These are phyloP conservation scores for Tinea trinotella DNA, from an alignment of 2,888 invertebrate genomes.

Conservation along the genomic window DNA sequence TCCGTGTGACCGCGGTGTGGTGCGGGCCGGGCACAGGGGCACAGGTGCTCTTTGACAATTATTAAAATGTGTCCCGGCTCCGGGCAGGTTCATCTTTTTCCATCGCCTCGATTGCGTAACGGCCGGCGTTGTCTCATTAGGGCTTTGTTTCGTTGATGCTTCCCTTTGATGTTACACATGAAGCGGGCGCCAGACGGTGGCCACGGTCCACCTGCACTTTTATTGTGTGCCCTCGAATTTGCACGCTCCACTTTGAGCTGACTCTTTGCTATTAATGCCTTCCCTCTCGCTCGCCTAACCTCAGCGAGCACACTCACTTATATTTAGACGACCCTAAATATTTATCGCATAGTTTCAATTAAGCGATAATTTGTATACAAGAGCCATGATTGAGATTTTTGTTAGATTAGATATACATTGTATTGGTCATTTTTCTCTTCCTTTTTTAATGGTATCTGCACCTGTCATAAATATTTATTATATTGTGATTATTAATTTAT, in stretches of 20 bases:
- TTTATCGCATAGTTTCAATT: not conserved
- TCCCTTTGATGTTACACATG: constrained; percentile 54
- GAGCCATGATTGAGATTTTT: too few relatives aligned
- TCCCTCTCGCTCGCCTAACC: constrained; percentile 11
- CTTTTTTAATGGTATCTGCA: too few relatives aligned
- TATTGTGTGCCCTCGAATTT: constrained; percentile 62
- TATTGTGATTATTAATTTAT: too few relatives aligned
- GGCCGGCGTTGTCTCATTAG: constrained; percentile 73
- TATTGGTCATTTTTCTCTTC: too few relatives aligned
- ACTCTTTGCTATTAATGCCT: constrained; percentile 55
- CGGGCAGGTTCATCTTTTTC: constrained; percentile 67
- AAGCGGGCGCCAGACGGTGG: constrained; percentile 41
- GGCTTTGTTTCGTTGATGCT: constrained; percentile 66
- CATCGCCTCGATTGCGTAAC: constrained; percentile 71
- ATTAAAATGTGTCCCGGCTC: constrained; percentile 74
- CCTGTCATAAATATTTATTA: too few relatives aligned
- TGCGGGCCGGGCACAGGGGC: not conserved
- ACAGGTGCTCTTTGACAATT: constrained; percentile 63
- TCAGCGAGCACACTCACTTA: not conserved
- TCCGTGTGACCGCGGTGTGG: not conserved
- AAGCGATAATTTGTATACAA: too few relatives aligned
- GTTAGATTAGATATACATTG: too few relatives aligned
- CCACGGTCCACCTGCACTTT: constrained; percentile 67
- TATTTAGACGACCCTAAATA: constrained; percentile 2
- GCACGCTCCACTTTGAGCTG: constrained; percentile 65